phyloP scores from a whole-genome alignment of 2,888 invertebrate species.

The Therioaphis trifolii region DNA sequence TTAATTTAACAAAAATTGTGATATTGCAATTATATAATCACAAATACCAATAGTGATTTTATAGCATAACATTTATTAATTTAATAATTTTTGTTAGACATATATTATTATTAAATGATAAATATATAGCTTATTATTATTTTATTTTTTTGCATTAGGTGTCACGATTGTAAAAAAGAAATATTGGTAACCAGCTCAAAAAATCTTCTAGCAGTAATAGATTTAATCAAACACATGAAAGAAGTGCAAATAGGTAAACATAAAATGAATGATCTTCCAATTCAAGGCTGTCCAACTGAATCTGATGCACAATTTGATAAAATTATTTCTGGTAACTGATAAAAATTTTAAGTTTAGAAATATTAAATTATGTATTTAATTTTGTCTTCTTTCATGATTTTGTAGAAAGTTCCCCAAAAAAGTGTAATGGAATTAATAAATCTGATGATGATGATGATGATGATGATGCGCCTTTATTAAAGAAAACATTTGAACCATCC shows the following conservation, averaged over 20 bases:
- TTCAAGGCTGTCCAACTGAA: slow-evolving; percentile 47
- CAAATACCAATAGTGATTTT: no score
- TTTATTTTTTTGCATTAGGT: slow-evolving; percentile 69
- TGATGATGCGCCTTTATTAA: slow-evolving; percentile 29
- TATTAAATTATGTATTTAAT: neutral
- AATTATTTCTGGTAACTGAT: slow-evolving; percentile 12
- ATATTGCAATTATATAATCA: no score
- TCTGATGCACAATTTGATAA: slow-evolving; percentile 49
- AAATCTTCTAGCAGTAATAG: slow-evolving; percentile 80
- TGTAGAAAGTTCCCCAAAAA: slow-evolving; percentile 39
- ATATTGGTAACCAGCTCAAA: slow-evolving; percentile 71
- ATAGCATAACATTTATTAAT: no score
- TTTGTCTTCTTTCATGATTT: neutral
- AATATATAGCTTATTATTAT: neutral
- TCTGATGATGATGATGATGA: slow-evolving; percentile 49
- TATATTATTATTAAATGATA: no score
- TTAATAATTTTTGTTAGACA: no score
- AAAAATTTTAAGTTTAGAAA: neutral
- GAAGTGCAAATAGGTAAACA: slow-evolving; percentile 44
- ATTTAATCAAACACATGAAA: slow-evolving; percentile 73
- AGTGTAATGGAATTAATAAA: slow-evolving; percentile 46
- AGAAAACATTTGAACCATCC: slow-evolving; percentile 44
- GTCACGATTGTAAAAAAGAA: slow-evolving; percentile 82
- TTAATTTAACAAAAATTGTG: no score
- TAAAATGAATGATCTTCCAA: slow-evolving; percentile 56